Evolutionary conservation across 2,888 invertebrate genomes (phyloP), one percentile per base, ranked within the genome.

Genomic region (Dicranocentrus wangi): DNA sequence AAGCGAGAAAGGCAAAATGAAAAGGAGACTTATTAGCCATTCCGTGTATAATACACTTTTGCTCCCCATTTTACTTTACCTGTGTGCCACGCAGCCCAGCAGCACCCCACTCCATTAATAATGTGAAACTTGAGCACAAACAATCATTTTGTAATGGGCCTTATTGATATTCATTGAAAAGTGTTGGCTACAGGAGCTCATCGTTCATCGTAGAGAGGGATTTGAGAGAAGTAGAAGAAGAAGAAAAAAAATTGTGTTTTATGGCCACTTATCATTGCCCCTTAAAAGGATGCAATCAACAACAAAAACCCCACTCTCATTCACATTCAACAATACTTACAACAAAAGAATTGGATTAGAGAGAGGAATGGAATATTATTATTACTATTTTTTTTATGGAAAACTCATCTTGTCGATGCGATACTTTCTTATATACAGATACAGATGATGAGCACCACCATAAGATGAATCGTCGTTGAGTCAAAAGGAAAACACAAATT

Each of bases 81-180:
- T n/a, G n/a, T n/a, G n/a, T n/a, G n/a, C 19, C 19, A 55, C 5
- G 32, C 17, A 10, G 15, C n/a, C 15, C 13, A 60, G 8, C 23
- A n/a, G n/a, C 32, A 60, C 28, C 2, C 47, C 27, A 60, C 32
- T 19, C 32, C 71, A 72, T 72, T 72, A 72, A 72, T 61, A 61
- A 72, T 21, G 42, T 25, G 71, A 60, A 43, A 58, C 28, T 70
- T 58, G 71, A 61, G 71, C 27, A 15, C 17, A 19, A 21, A 42
- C 27, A 42, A 19, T 60, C 60, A n/a, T 63, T 47, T 73, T 63
- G 13, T 42, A 72, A 75, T 53, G 66, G 53, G 25, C 21, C 75
- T 75, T 75, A 75, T 75, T 75, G 75, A 75, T 75, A 75, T 75
- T 75, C 75, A 75, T 75, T 75, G 75, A 75, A 75, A 75, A 60